Conservation (phyloP, 2,113 vertebrate species). For the Helogale parvula region DNA sequence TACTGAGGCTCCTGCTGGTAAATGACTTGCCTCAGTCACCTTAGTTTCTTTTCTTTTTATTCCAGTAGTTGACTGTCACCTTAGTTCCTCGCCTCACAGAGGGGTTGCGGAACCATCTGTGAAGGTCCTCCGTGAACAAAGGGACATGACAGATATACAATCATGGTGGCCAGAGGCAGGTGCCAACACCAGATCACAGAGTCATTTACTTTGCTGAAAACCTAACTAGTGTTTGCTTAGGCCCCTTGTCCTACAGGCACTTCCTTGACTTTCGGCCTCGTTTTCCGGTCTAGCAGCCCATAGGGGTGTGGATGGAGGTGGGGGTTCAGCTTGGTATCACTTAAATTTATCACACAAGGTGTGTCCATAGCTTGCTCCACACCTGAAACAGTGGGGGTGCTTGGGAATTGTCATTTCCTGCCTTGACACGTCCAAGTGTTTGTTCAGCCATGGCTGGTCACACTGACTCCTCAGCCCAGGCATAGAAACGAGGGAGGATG, state of each 20-base stretch:
- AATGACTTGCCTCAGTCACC: background rate
- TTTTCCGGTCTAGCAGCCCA: background rate
- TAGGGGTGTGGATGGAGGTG: background rate
- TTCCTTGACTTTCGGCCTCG: background rate
- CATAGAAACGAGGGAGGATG: background rate
- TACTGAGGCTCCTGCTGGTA: background rate
- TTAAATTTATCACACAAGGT: background rate
- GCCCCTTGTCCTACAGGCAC: background rate
- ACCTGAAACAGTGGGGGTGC: background rate
- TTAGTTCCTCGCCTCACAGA: background rate
- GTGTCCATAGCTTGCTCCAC: background rate
- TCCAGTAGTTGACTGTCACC: background rate
- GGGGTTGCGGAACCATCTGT: background rate
- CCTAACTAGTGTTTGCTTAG: background rate
- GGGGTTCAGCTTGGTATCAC: background rate
- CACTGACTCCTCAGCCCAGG: constrained; percentile 47
- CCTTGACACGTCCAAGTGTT: constrained; percentile 22
- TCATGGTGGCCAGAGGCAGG: background rate
- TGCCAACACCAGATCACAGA: accelerated
- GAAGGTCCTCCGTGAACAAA: background rate
- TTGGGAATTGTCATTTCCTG: constrained; percentile 65
- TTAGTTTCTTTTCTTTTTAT: background rate
- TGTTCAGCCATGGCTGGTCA: constrained; percentile 24
- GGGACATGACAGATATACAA: accelerated
- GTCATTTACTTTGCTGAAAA: background rate